Conservation (phyloP, 2,113 vertebrate genomes). For the Neolamprologus cancellatus region DNA sequence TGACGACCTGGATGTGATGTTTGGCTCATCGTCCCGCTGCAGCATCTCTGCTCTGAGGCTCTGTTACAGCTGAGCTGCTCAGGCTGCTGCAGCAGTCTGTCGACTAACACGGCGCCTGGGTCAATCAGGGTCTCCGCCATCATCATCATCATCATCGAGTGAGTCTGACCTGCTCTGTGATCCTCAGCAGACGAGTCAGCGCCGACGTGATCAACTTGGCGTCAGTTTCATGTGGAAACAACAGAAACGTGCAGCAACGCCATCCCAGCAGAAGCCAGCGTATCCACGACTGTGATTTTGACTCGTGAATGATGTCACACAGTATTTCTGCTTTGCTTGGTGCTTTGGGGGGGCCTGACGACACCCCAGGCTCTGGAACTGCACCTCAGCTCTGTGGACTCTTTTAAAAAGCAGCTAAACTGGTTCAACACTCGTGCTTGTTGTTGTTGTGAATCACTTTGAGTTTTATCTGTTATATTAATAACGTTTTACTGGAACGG, state of each 20-base stretch:
- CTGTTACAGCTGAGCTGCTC: not conserved
- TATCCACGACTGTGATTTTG: not conserved
- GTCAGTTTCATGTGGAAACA: not conserved
- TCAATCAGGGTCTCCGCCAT: not conserved
- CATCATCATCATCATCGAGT: not conserved
- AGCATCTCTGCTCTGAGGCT: not conserved
- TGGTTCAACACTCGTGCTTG: not conserved
- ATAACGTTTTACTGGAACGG: not conserved
- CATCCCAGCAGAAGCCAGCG: not conserved
- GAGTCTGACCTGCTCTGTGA: not conserved
- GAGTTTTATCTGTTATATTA: not conserved
- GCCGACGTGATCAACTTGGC: not conserved
- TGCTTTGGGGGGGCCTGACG: not conserved
- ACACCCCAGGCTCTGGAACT: not conserved
- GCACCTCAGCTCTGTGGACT: not conserved
- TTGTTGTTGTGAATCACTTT: not conserved
- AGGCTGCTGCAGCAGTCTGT: not conserved
- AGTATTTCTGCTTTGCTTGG: not conserved
- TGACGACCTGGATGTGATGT: not conserved
- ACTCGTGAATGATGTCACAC: not conserved
- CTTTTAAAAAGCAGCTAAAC: not conserved
- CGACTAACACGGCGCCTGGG: not conserved
- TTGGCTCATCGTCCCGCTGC: not conserved
- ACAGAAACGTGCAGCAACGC: not conserved
- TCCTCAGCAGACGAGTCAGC: not conserved